Percentiles rank a stretch among this genome's conserved stretches.
Conservation (phyloP, 2,113 vertebrate species). For the Rousettus leschenaultii region DNA sequence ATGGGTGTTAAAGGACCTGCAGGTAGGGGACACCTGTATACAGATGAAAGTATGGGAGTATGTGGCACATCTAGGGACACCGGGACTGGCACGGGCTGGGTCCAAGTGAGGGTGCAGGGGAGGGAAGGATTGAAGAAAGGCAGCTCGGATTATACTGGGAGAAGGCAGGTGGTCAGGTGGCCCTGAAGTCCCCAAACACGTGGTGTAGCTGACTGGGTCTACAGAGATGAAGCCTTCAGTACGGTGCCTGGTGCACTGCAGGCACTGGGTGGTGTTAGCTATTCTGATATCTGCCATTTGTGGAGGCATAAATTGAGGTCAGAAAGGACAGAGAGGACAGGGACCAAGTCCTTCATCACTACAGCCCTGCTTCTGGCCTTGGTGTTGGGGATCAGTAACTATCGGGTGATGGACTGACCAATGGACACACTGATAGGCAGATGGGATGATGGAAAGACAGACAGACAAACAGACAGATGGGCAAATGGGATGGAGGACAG, state of each 20-base stretch:
- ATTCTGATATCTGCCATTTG: not conserved
- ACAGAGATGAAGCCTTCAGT: not conserved
- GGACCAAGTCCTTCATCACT: not conserved
- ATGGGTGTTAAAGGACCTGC: not conserved
- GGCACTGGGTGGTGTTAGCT: not conserved
- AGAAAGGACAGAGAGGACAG: not conserved
- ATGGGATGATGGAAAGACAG: not conserved
- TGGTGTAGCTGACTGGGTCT: not conserved
- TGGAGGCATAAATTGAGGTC: too few species aligned
- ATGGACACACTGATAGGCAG: not conserved
- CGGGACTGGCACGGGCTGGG: not conserved
- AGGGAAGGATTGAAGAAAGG: not conserved
- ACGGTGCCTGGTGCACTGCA: accelerated
- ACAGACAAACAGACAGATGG: not conserved
- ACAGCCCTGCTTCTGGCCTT: not conserved
- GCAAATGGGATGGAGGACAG: not conserved
- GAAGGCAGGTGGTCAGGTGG: not conserved
- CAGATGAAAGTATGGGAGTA: not conserved
- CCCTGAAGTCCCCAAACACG: too few species aligned
- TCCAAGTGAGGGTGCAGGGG: not conserved
- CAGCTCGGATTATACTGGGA: not conserved
- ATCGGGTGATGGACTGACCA: not conserved
- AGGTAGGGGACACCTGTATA: not conserved
- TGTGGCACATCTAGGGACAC: not conserved
- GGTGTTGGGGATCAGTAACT: not conserved